Percentiles rank a stretch among this genome's conserved stretches.
Conservation (phyloP, 2,113 vertebrate genomes). For the Pseudorasbora parva region DNA sequence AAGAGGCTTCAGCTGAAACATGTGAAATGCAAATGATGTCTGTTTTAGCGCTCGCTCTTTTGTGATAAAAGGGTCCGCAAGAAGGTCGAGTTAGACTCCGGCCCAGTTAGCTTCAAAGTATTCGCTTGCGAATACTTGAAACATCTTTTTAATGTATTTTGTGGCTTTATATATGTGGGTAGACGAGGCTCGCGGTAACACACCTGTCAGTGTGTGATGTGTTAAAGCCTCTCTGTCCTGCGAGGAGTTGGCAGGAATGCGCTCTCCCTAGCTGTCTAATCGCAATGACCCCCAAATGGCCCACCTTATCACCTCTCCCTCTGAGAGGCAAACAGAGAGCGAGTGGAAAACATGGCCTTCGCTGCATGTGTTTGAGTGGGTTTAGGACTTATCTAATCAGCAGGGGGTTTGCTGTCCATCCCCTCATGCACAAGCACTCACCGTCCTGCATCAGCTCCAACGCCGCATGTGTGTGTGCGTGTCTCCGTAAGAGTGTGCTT, state of each 20-base stretch:
- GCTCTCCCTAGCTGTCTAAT: conserved; percentile 67
- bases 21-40: conserved; percentile 37
- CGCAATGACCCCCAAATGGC: conserved; percentile 70
- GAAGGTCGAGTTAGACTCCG: conserved; percentile 15
- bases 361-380: conserved; percentile 52
- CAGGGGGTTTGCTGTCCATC: conserved; percentile 65
- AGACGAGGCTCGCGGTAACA: conserved; percentile 1
- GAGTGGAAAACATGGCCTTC: conserved; percentile 67
- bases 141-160: neutral
- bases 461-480: conserved; percentile 1
- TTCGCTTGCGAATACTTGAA: neutral
- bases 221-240: conserved; percentile 45
- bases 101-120: neutral
- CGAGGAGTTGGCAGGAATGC: conserved; percentile 65
- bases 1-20: conserved; percentile 41
- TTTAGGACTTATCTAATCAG: conserved; percentile 75
- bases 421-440: conserved; percentile 39
- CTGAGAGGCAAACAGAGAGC: conserved; percentile 68
- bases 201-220: conserved; percentile 51
- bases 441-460: conserved; percentile 35
- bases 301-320: conserved; percentile 72
- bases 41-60: neutral
- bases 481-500: neutral
- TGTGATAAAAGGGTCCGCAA: neutral
- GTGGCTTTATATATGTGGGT: neutral